These are phyloP conservation scores for Agrenia bidenticulata DNA, from an alignment of 2,888 invertebrate genomes.

Conservation along the genomic window DNA sequence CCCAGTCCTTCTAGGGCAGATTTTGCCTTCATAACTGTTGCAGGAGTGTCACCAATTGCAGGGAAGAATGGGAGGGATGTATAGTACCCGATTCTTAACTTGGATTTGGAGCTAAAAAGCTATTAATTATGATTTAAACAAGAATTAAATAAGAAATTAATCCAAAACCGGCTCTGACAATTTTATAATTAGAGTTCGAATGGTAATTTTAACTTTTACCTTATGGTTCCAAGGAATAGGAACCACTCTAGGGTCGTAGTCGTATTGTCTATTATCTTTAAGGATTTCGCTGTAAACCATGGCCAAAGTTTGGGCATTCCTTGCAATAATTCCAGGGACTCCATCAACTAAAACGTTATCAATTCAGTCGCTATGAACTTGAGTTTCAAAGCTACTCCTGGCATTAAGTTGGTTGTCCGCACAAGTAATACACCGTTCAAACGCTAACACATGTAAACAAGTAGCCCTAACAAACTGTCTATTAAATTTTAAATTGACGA, in stretches of 20 bases:
- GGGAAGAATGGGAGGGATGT: conserved; percentile 46
- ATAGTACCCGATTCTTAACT: conserved; percentile 35
- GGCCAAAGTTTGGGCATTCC: conserved; percentile 25
- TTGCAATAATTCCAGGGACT: conserved; percentile 38
- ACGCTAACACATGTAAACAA: too few species aligned
- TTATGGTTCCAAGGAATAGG: conserved; percentile 41
- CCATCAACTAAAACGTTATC: conserved; percentile 34
- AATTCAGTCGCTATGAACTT: too few species aligned
- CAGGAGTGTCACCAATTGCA: conserved; percentile 40
- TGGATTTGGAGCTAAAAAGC: conserved; percentile 34
- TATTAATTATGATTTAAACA: background rate
- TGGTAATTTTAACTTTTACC: conserved; percentile 11
- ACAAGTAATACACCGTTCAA: too few species aligned
- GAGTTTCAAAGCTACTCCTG: too few species aligned
- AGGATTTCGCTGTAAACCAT: conserved; percentile 21
- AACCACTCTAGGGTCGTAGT: conserved; percentile 31
- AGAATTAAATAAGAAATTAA: too few species aligned
- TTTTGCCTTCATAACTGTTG: conserved; percentile 27
- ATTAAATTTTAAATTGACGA: too few species aligned
- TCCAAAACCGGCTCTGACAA: background rate
- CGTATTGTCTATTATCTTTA: conserved; percentile 31
- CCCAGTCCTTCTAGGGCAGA: conserved; percentile 29
- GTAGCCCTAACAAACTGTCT: too few species aligned
- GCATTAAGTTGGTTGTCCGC: too few species aligned
- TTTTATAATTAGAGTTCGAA: background rate